Evolutionary conservation across 2,797 vertebrate genomes (phyloP), one percentile per base, ranked within the genome.

Genomic region (Vipera ursinii): DNA sequence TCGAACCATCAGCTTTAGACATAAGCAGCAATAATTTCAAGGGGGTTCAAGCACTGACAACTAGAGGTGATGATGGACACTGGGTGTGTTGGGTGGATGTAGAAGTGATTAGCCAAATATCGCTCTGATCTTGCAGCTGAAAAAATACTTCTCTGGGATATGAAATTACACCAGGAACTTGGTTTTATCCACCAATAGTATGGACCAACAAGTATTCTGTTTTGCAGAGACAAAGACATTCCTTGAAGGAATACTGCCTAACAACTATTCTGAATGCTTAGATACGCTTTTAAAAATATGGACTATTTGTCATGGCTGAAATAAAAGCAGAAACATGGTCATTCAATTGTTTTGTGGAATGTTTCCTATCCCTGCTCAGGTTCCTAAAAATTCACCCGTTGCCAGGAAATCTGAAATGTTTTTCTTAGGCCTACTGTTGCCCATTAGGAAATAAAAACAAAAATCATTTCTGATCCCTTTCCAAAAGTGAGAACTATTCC

Each of bases 401-500:
- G 56, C 48, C 69, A 89, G 32, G 17, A 44, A 73, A 73, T 20
- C 32, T 14, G 51, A 60, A 51, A 51, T 51, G n/a, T 32, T 86
- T 48, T 44, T 73, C 32, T 59, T 22, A 59, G 38, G 14, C 38
- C 7, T 32, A 20, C 55, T 56, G 13, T 56, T 48, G 92, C 48
- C 56, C 51, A 65, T 85, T 7, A 61, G 86, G 56, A 61, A n/a
- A 88, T 51, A 69, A 85, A 73, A 73, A 32, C 10, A 59, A 59
- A 56, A 22, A 6, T 44, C 17, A 73, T 51, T 20, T 85, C 91
- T 89, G 4, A 20, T 92, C 92, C 89, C 89, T 88, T 92, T 78
- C 82, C 0, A 90, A 93, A 95, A 90, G 94, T 92, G 0, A 26
- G 94, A 94, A 24, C 93, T 63, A 89, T 0, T 85, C 93, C 92